phyloP scores from a whole-genome alignment of 2,888 invertebrate genomes.

The Galerucella nymphaeae region DNA sequence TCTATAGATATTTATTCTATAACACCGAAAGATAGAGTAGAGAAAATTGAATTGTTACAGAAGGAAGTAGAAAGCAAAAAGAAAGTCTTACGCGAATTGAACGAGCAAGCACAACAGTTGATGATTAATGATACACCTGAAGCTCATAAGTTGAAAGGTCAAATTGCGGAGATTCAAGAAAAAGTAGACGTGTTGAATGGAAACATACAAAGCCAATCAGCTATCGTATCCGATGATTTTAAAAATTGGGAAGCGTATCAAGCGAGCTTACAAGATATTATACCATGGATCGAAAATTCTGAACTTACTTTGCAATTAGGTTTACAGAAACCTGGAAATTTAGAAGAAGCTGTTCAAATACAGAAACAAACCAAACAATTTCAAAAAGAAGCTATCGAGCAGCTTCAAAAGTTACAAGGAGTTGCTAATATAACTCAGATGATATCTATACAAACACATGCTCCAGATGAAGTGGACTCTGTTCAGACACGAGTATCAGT shows the following conservation, averaged over 20 bases:
- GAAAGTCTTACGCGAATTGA: conserved; percentile 75
- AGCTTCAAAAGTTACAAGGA: conserved; percentile 79
- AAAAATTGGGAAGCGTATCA: conserved; percentile 89
- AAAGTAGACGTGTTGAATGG: conserved; percentile 81
- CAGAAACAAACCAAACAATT: conserved; percentile 79
- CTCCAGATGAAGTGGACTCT: conserved; percentile 86
- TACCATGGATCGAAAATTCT: conserved; percentile 90
- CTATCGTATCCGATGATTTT: conserved; percentile 80
- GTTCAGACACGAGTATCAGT: conserved; percentile 87
- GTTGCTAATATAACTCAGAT: conserved; percentile 80
- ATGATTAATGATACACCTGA: conserved; percentile 75
- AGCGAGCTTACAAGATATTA: conserved; percentile 79
- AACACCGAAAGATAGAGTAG: conserved; percentile 86
- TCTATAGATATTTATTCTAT: conserved; percentile 80
- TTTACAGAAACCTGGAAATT: conserved; percentile 78
- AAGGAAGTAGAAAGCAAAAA: conserved; percentile 81
- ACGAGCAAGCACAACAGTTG: conserved; percentile 79
- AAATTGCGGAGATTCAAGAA: conserved; percentile 80
- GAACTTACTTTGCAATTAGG: conserved; percentile 82
- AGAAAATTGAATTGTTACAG: conserved; percentile 80
- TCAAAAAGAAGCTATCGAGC: conserved; percentile 81
- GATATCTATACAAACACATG: conserved; percentile 79
- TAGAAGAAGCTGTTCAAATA: conserved; percentile 85
- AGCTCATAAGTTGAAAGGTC: conserved; percentile 78
- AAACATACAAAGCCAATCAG: conserved; percentile 80